Evolutionary conservation across 92 coral and sea anemone genomes (phyloP).

Genomic region (Blastomussa wellsi): DNA sequence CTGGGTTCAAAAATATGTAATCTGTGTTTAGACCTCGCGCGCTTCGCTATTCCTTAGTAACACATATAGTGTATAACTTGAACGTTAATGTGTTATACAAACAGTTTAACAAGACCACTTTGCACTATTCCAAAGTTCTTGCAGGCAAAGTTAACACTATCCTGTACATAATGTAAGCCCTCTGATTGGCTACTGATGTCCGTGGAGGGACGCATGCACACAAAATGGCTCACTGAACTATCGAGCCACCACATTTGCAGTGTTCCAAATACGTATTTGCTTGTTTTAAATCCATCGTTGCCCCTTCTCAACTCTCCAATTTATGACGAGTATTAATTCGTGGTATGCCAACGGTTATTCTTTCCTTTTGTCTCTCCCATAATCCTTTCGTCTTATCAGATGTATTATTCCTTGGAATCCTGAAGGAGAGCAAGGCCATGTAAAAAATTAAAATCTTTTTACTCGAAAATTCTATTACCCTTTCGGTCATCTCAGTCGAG

Average conservation of each 20-base stretch:
- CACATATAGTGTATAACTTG: too few relatives aligned
- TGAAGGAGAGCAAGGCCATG: neutral
- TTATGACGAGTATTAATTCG: neutral
- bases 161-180: neutral
- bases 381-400: neutral
- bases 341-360: neutral
- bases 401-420: slow-evolving; percentile 9
- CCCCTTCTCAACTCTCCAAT: neutral
- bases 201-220: neutral
- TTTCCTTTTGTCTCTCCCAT: neutral
- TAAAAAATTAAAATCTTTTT: neutral
- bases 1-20: too few relatives aligned
- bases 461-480: neutral
- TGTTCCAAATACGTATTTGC: neutral
- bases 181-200: neutral
- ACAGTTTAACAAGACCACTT: too few relatives aligned
- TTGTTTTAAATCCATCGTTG: neutral
- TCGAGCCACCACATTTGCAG: neutral
- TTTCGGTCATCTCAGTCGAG: neutral
- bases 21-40: too few relatives aligned
- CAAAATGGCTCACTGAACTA: neutral
- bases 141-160: neutral
- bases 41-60: too few relatives aligned
- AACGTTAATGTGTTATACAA: too few relatives aligned
- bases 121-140: too few relatives aligned